These are phyloP conservation scores for Nemotelus pantherinus DNA, from an alignment of 2,888 invertebrate genomes.

Conservation along the genomic window DNA sequence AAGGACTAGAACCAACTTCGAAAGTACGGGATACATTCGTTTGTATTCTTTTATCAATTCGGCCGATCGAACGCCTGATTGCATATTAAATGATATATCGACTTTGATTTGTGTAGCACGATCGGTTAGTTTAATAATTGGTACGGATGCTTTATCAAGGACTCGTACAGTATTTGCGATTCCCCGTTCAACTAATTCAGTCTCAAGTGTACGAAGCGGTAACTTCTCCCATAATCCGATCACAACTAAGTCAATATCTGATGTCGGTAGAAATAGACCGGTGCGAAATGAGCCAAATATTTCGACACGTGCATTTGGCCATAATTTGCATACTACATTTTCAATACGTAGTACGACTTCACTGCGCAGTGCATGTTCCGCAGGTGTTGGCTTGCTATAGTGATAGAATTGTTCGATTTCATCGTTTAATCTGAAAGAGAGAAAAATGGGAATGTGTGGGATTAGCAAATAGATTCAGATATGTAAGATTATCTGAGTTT, in stretches of 20 bases:
- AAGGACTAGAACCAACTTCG: slow-evolving; percentile 94
- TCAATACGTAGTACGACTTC: slow-evolving; percentile 91
- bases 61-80: slow-evolving; percentile 95
- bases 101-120: slow-evolving; percentile 84
- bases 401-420: slow-evolving; percentile 97
- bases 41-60: slow-evolving; percentile 94
- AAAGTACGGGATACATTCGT: slow-evolving; percentile 86
- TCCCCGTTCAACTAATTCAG: slow-evolving; percentile 87
- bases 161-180: slow-evolving; percentile 96
- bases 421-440: slow-evolving; percentile 81
- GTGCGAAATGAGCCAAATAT: slow-evolving; percentile 98
- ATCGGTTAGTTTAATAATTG: slow-evolving; percentile 97
- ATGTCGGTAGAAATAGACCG: slow-evolving; percentile 96
- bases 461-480: no score
- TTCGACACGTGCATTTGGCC: slow-evolving; percentile 95
- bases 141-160: slow-evolving; percentile 97
- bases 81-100: slow-evolving; percentile 99
- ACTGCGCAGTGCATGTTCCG: slow-evolving; percentile 88
- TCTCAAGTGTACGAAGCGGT: slow-evolving; percentile 90
- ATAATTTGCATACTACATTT: slow-evolving; percentile 84
- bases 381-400: slow-evolving; percentile 92
- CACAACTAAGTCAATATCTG: slow-evolving; percentile 78
- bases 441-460: background rate
- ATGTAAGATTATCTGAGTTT: no score
- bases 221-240: slow-evolving; percentile 89